Evolutionary conservation across 2,888 invertebrate species (phyloP).

Genomic region (Agelastica alni): DNA sequence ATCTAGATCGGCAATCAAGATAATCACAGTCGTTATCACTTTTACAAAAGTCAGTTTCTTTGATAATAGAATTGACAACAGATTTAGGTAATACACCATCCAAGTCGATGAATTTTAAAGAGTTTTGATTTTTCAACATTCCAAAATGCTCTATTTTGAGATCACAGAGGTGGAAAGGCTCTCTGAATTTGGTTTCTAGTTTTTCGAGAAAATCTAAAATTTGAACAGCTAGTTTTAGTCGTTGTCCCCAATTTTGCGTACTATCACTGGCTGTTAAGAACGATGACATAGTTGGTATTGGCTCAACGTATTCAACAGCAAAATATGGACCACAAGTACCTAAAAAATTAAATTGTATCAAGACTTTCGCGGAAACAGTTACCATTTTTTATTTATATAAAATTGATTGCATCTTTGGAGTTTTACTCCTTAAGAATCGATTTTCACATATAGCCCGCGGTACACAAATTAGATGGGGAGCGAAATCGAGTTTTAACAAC

Average conservation of each 20-base stretch:
- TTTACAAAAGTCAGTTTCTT: slow-evolving; percentile 56
- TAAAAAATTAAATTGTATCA: slow-evolving; percentile 12
- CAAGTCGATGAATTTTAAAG: slow-evolving; percentile 66
- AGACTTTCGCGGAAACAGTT: too few relatives aligned
- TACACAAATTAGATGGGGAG: too few relatives aligned
- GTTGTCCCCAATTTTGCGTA: slow-evolving; percentile 62
- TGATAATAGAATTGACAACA: slow-evolving; percentile 59
- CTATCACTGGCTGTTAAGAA: slow-evolving; percentile 60
- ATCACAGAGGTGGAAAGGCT: slow-evolving; percentile 70
- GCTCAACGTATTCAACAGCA: slow-evolving; percentile 66
- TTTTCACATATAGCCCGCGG: too few relatives aligned
- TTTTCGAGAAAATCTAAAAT: slow-evolving; percentile 66
- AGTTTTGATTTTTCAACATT: slow-evolving; percentile 55
- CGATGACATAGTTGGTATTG: slow-evolving; percentile 61
- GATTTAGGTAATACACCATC: slow-evolving; percentile 66
- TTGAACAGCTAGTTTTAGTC: slow-evolving; percentile 62
- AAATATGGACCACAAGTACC: slow-evolving; percentile 66
- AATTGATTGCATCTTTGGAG: too few relatives aligned
- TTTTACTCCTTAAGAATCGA: too few relatives aligned
- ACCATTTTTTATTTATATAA: too few relatives aligned
- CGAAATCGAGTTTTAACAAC: too few relatives aligned
- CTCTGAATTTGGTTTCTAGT: slow-evolving; percentile 63
- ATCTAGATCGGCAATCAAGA: slow-evolving; percentile 68
- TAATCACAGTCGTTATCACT: slow-evolving; percentile 69
- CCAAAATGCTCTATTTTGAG: slow-evolving; percentile 71